Evolutionary conservation across 2,113 vertebrate genomes (phyloP).

Genomic region (Climacteris rufus): DNA sequence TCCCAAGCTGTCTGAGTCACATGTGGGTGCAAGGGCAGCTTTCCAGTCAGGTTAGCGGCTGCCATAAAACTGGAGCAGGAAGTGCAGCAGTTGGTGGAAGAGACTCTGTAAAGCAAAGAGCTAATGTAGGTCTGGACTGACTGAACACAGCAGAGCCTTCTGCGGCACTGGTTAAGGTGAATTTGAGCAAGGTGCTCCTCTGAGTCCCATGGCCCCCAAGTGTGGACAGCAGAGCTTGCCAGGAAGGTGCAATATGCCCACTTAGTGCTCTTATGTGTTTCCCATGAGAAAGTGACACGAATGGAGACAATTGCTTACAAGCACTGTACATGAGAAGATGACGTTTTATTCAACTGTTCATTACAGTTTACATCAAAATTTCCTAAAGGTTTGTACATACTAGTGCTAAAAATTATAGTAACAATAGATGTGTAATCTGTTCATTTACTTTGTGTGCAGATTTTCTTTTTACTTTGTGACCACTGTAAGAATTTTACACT

Average conservation of each 20-base stretch:
- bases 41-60: background rate
- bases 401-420: background rate
- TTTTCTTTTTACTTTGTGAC: background rate
- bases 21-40: background rate
- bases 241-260: background rate
- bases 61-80: background rate
- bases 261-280: fast-evolving
- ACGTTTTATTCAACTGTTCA: background rate
- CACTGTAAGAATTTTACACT: background rate
- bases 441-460: background rate
- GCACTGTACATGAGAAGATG: background rate
- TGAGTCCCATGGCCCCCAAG: background rate
- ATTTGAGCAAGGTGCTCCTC: background rate
- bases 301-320: background rate
- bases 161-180: fast-evolving
- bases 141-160: background rate
- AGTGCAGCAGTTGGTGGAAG: background rate
- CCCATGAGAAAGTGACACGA: background rate
- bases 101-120: background rate
- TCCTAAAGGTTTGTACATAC: background rate
- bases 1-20: background rate
- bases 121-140: background rate
- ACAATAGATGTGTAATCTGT: background rate
- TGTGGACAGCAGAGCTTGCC: background rate
- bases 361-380: background rate